These are phyloP conservation scores for Parauchenoglanis punctatus DNA, from an alignment of 2,797 vertebrate genomes.

Conservation along the genomic window DNA sequence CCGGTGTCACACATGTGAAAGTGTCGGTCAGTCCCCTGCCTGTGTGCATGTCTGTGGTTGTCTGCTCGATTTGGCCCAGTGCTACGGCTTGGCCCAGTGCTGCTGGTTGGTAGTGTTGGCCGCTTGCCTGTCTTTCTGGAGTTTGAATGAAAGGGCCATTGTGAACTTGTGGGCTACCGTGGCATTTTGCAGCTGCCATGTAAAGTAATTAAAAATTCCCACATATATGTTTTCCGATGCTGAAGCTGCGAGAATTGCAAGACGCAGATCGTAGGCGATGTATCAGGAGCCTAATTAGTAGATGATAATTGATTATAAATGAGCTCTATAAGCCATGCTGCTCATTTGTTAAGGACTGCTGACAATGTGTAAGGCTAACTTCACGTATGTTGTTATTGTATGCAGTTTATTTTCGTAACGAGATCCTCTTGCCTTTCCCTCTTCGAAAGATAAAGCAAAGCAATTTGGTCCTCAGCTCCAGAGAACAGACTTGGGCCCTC, in stretches of 20 bases:
- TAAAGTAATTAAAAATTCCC: slow-evolving; percentile 54
- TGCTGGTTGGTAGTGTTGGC: slow-evolving; percentile 60
- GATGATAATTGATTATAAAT: slow-evolving; percentile 6
- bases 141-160: slow-evolving; percentile 62
- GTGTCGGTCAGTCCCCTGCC: slow-evolving; percentile 49
- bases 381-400: not conserved
- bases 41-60: slow-evolving; percentile 50
- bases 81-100: slow-evolving; percentile 54
- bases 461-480: slow-evolving; percentile 13
- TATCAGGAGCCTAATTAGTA: slow-evolving; percentile 12
- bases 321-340: not conserved
- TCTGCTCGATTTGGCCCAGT: slow-evolving; percentile 56
- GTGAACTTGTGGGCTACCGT: slow-evolving; percentile 54
- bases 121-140: slow-evolving; percentile 33
- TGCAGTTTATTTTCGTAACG: slow-evolving; percentile 29
- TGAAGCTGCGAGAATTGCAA: slow-evolving; percentile 36
- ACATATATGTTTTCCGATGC: slow-evolving; percentile 23
- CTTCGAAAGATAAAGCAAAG: slow-evolving; percentile 11
- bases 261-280: not conserved
- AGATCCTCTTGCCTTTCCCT: slow-evolving; percentile 24
- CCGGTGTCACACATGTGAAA: slow-evolving; percentile 54
- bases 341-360: not conserved
- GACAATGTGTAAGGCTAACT: not conserved
- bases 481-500: slow-evolving; percentile 29
- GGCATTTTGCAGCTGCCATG: slow-evolving; percentile 57